A percentile compares a stretch with the other conserved stretches of the same genome.
Conservation (phyloP, 2,797 vertebrate genomes). For the Furcifer pardalis region DNA sequence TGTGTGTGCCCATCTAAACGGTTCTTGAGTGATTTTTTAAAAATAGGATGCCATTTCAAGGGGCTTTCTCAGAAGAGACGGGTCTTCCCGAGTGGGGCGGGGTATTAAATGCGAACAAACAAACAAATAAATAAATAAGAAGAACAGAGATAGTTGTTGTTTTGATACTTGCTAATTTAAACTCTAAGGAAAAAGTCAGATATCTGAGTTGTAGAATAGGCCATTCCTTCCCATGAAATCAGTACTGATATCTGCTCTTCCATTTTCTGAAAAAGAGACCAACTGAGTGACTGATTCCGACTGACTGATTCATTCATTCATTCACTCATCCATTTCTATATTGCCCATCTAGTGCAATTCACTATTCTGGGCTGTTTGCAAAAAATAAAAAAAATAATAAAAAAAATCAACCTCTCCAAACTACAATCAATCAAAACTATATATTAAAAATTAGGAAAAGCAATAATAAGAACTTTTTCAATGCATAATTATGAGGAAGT, state of each 20-base stretch:
- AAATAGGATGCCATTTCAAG: slow-evolving; percentile 19
- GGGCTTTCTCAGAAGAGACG: slow-evolving; percentile 19
- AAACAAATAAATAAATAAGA: no score
- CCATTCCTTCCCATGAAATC: neutral
- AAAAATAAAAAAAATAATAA: no score
- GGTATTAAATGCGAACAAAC: no score
- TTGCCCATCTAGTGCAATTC: no score
- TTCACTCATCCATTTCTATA: no score
- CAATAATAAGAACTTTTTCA: neutral
- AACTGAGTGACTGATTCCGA: no score
- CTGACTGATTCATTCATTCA: no score
- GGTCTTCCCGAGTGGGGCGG: no score
- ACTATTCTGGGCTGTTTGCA: no score
- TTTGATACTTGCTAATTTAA: slow-evolving; percentile 48
- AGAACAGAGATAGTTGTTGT: slow-evolving; percentile 55
- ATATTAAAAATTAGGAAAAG: no score
- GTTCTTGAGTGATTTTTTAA: neutral
- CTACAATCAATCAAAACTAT: no score
- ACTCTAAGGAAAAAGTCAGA: slow-evolving; percentile 22
- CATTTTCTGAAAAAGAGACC: neutral
- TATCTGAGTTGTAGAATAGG: neutral
- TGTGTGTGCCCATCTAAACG: neutral
- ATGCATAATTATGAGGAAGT: neutral
- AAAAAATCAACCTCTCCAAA: no score
- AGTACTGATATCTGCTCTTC: neutral